These are phyloP conservation scores for Anastatus disparis DNA, from an alignment of 1,140 invertebrate genomes.

Conservation along the genomic window DNA sequence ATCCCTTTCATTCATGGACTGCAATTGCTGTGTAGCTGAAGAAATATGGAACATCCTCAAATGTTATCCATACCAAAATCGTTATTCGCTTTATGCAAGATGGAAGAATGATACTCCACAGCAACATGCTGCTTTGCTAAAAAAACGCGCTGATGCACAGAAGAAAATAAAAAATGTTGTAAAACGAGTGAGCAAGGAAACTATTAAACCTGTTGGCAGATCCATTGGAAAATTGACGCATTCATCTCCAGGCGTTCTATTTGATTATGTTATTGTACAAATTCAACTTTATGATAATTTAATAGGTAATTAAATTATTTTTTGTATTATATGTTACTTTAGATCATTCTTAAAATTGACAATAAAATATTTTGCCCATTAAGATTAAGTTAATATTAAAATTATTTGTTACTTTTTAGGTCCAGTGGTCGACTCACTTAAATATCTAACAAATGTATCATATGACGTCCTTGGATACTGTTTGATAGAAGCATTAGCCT, in stretches of 20 bases:
- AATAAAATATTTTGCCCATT: too few species aligned
- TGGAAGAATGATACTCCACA: slow-evolving; percentile 94
- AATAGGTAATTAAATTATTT: slow-evolving; percentile 68
- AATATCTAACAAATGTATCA: slow-evolving; percentile 94
- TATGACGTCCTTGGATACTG: slow-evolving; percentile 97
- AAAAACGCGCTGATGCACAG: slow-evolving; percentile 84
- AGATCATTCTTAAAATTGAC: too few species aligned
- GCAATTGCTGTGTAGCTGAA: slow-evolving; percentile 95
- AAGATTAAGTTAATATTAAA: slow-evolving; percentile 18
- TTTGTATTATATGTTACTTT: neutral
- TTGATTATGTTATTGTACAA: slow-evolving; percentile 93
- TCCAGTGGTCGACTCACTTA: slow-evolving; percentile 97
- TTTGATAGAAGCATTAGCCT: slow-evolving; percentile 90
- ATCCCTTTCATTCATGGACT: slow-evolving; percentile 89
- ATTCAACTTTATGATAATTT: slow-evolving; percentile 99
- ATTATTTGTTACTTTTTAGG: slow-evolving; percentile 53
- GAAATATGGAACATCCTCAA: slow-evolving; percentile 95
- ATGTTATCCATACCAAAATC: slow-evolving; percentile 90
- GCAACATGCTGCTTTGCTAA: slow-evolving; percentile 83
- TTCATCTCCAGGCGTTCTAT: slow-evolving; percentile 92
- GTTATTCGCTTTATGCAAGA: slow-evolving; percentile 90
- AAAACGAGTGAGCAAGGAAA: slow-evolving; percentile 98
- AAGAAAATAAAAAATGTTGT: slow-evolving; percentile 96
- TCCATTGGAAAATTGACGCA: slow-evolving; percentile 97
- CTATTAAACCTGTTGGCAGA: slow-evolving; percentile 95